A percentile compares a stretch with the other conserved stretches of the same genome.
Evolutionary conservation across 2,113 vertebrate species (phyloP).

Genomic region (Mus spicilegus): DNA sequence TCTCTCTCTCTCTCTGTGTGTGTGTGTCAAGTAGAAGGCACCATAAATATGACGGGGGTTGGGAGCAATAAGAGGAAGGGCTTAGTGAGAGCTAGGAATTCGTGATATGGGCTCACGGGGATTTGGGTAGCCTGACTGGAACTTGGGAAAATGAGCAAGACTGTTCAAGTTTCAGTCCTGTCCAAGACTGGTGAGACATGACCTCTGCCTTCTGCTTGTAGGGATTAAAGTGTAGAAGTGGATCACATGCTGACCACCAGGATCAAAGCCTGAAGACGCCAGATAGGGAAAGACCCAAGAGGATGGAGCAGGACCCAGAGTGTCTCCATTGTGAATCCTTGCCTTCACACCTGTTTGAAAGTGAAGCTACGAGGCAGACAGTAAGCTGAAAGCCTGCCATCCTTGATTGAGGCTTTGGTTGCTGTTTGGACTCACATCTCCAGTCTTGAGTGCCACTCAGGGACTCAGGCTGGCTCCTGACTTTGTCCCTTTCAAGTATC

Average conservation of each 20-base stretch:
- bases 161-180: background rate
- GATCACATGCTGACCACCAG: background rate
- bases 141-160: background rate
- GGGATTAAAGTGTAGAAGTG: background rate
- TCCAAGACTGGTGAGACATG: background rate
- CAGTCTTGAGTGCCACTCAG: background rate
- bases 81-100: background rate
- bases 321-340: accelerated
- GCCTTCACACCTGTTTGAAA: background rate
- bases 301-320: background rate
- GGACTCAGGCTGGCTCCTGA: background rate
- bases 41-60: background rate
- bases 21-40: background rate
- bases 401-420: background rate
- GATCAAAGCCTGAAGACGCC: background rate
- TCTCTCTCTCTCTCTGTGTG: no score
- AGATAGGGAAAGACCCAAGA: background rate
- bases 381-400: background rate
- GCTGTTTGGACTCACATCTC: background rate
- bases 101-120: background rate
- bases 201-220: background rate
- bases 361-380: background rate
- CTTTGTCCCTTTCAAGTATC: background rate
- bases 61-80: background rate
- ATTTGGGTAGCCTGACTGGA: background rate